These are phyloP conservation scores for Sparus aurata DNA, from an alignment of 2,797 vertebrate genomes.

Conservation along the genomic window DNA sequence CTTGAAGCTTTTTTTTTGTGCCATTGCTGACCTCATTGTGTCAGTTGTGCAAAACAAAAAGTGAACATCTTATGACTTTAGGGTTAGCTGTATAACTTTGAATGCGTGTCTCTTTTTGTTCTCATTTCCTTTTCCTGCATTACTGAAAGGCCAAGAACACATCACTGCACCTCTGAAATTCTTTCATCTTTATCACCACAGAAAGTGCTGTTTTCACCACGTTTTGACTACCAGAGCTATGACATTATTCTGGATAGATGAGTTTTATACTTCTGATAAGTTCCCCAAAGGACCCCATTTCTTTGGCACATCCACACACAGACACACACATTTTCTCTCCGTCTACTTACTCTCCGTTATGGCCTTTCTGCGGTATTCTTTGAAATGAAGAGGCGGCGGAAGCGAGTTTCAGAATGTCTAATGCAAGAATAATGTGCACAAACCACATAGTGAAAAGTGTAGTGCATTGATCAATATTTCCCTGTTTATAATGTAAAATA, in stretches of 20 bases:
- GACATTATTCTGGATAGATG: constrained; percentile 49
- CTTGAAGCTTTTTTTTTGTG: too few species aligned
- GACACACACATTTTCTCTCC: neutral
- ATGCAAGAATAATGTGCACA: constrained; percentile 6
- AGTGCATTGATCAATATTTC: constrained; percentile 40
- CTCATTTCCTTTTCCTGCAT: constrained; percentile 5
- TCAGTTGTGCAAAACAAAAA: neutral
- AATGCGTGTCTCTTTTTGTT: neutral
- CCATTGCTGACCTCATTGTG: constrained; percentile 9
- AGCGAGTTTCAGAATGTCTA: neutral
- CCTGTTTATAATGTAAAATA: neutral
- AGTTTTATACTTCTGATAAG: constrained; percentile 54
- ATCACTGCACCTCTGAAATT: constrained; percentile 18
- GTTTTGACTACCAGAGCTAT: constrained; percentile 36
- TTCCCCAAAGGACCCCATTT: constrained; percentile 26
- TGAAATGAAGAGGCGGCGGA: constrained; percentile 3
- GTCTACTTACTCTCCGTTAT: constrained; percentile 1
- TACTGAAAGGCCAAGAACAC: constrained; percentile 15
- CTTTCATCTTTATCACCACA: constrained; percentile 35
- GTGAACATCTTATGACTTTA: neutral
- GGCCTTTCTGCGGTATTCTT: constrained; percentile 16
- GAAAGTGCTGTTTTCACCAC: constrained; percentile 55
- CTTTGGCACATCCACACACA: constrained; percentile 1
- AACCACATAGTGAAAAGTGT: constrained; percentile 36
- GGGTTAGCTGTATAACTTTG: neutral